Conservation (phyloP, 2,888 invertebrate genomes). For the Ischnura elegans region DNA sequence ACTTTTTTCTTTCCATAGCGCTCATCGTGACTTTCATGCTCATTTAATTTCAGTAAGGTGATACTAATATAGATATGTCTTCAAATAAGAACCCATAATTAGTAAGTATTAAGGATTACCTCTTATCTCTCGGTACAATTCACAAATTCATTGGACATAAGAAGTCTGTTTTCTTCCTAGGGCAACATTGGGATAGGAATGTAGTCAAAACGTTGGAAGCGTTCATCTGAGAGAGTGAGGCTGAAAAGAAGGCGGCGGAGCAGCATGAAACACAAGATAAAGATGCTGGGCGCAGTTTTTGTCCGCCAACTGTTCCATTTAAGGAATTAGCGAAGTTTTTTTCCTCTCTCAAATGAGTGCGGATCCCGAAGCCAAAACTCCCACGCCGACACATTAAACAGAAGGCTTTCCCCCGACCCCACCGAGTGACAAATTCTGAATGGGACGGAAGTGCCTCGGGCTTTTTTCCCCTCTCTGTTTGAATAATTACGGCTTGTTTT, state of each 20-base stretch:
- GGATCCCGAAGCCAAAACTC: background rate
- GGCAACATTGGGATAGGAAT: background rate
- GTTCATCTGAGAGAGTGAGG: background rate
- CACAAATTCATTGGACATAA: too few relatives aligned
- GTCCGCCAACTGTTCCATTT: background rate
- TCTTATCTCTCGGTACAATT: too few relatives aligned
- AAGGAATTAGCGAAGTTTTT: slow-evolving; percentile 15
- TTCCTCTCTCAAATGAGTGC: background rate
- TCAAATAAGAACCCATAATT: too few relatives aligned
- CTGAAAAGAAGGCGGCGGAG: background rate
- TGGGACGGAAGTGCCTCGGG: background rate
- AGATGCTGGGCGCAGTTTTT: background rate
- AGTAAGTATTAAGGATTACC: too few relatives aligned
- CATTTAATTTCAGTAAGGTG: too few relatives aligned
- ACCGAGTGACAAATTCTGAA: background rate
- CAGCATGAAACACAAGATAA: background rate
- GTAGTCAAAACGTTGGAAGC: background rate
- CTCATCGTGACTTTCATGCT: too few relatives aligned
- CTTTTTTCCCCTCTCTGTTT: background rate
- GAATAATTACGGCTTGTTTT: background rate
- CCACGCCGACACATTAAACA: background rate
- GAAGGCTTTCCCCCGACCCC: background rate
- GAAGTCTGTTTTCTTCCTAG: too few relatives aligned
- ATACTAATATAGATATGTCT: too few relatives aligned
- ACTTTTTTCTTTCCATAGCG: too few relatives aligned